Percentiles rank a stretch among this genome's conserved stretches.
These are phyloP conservation scores for Apamea crenata DNA, from an alignment of 2,888 invertebrate genomes.

Conservation along the genomic window DNA sequence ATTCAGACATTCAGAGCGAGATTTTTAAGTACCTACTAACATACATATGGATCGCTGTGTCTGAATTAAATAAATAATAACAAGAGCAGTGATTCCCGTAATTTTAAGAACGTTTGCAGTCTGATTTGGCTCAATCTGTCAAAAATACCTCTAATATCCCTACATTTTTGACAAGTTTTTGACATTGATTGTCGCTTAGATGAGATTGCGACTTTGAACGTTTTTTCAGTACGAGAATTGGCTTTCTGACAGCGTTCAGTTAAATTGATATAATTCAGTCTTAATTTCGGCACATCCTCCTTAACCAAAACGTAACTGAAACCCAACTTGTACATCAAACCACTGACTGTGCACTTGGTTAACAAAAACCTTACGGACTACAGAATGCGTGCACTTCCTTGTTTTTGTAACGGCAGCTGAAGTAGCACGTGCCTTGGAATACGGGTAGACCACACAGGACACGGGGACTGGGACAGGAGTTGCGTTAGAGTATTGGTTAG, in stretches of 20 bases:
- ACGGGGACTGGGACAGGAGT: not conserved
- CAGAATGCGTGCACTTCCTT: slow-evolving; percentile 82
- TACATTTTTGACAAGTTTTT: too few relatives aligned
- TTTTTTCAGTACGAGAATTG: too few relatives aligned
- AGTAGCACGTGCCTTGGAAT: slow-evolving; percentile 81
- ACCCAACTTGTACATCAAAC: slow-evolving; percentile 59
- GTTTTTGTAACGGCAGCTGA: slow-evolving; percentile 84
- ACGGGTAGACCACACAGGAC: slow-evolving; percentile 74
- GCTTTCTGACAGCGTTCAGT: too few relatives aligned
- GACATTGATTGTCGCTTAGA: too few relatives aligned
- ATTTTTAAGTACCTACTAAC: too few relatives aligned
- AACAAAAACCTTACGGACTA: slow-evolving; percentile 55
- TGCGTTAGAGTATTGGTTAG: slow-evolving; percentile 17
- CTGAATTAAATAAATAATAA: too few relatives aligned
- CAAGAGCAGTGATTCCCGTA: too few relatives aligned
- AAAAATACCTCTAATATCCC: too few relatives aligned
- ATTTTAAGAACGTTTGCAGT: too few relatives aligned
- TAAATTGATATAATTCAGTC: not conserved
- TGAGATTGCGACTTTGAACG: too few relatives aligned
- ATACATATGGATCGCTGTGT: too few relatives aligned
- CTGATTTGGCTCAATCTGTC: too few relatives aligned
- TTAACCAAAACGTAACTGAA: slow-evolving; percentile 35
- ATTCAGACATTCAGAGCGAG: not conserved
- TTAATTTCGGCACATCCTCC: slow-evolving; percentile 30
- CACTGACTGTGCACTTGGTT: slow-evolving; percentile 63